Base-by-base conservation (phyloP, 2,113 vertebrate species). In the Cairina moschata region DNA sequence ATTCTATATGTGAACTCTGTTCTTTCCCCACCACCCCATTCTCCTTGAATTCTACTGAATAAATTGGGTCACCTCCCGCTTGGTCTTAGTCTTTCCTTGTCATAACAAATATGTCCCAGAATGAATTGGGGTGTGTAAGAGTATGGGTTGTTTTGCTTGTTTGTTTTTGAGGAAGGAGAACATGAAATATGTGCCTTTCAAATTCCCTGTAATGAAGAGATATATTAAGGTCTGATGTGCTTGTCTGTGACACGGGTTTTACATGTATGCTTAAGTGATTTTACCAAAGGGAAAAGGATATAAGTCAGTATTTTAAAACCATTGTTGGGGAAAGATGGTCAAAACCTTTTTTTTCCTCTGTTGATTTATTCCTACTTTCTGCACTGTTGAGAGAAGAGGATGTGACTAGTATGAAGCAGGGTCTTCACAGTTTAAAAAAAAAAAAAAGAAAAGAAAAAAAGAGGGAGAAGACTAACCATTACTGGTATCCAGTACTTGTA, bases 271-370 rank as follows among this genome's bases (percentile, higher is more conserved):
- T 56, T 23, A 25, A 68, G 17, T 42, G 74, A 52, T 52, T 63
- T 68, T 66, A 71, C 17, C 62, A 32, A 63, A 84, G 6, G 32
- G 44, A 91, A 38, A 11, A 69, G 29, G 56, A 71, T 54, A 9
- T 9, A 71, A 58, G 56, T 85, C 46, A 44, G 34, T 9, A 12
- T n/a, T 69, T 9, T 78, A 78, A 89, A 93, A 29, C 15, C 20
- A 14, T 26, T 29, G 6, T 13, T 46, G 56, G 31, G 44, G 28
- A 17, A 59, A 91, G 68, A 42, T 58, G 42, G 74, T 71, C 6
- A 93, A 78, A 87, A 32, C 5, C 1, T 40, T 13, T 69, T 11
- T 86, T 18, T 46, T 9, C 63, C 36, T 78, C 0, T 0, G n/a
- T 60, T 34, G 32, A 28, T 93, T 66, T 78, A 71, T 84, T 91